Evolutionary conservation across 2,888 invertebrate genomes (phyloP), one percentile per base, ranked within the genome.

Genomic region (Zhuqinia jingwanae): DNA sequence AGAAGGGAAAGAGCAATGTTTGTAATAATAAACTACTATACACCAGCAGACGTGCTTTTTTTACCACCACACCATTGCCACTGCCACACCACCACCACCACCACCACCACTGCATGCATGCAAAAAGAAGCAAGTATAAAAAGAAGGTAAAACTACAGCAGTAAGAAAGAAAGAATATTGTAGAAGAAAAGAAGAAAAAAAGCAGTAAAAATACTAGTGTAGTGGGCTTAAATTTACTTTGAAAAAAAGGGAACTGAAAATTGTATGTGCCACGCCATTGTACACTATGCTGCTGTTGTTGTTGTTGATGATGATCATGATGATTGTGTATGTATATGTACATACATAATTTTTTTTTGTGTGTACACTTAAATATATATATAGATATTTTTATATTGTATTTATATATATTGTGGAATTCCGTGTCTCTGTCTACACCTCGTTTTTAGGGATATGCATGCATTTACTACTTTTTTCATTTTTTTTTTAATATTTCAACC

Each of bases 81-180:
- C n/a, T n/a, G n/a, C n/a, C n/a, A 56, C n/a, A 30, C 30, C 50
- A 22, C 17, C 42, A 15, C 60, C 45, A 25, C 77, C 77, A 8
- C 81, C 81, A 73, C 25, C 73, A 73, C 81, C 70, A 73, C 73
- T 60, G 56, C 60, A 56, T 60, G 58, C 47, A 70, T 81, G 79
- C 81, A 81, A 45, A 81, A 79, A 68, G 58, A 25, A 80, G 42
- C 27, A 56, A 70, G 56, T 25, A 30, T 22, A 45, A 77, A 75
- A 77, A 30, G 73, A 85, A 58, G 56, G 76, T 56, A 76, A 76
- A 76, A 56, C 75, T 56, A 58, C 76, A 76, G 73, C 50, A 75
- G 73, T 30, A 53, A 30, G n/a, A n/a, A 50, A 56, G 20, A 3
- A 70, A 68, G 70, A 11, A 50, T 65, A 65, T 65, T 17, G 63